phyloP scores from a whole-genome alignment of 2,797 vertebrate genomes.

The Nyctibius grandis region DNA sequence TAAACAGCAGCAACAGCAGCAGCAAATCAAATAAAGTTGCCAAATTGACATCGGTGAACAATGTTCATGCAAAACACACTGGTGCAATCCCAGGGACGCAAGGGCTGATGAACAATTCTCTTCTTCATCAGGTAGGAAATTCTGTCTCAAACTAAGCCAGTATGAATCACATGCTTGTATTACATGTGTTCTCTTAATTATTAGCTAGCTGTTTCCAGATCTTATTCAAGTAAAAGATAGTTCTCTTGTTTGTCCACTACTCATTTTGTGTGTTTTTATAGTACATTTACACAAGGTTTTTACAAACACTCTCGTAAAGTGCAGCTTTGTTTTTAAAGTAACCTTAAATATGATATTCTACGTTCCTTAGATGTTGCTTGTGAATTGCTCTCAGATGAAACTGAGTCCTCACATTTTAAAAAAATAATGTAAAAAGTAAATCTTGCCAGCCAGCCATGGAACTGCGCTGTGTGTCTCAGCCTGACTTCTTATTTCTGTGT shows the following conservation, averaged over 20 bases:
- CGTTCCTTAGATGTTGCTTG: not conserved
- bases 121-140: slow-evolving; percentile 92
- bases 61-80: slow-evolving; percentile 91
- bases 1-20: slow-evolving; percentile 72
- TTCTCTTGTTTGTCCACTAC: not conserved
- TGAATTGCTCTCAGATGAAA: not conserved
- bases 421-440: not conserved
- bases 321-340: not conserved
- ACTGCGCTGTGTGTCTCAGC: not conserved
- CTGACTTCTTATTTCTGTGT: not conserved
- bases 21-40: slow-evolving; percentile 90
- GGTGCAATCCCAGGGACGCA: slow-evolving; percentile 88
- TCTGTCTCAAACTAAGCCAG: not conserved
- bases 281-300: not conserved
- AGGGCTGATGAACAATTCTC: slow-evolving; percentile 90
- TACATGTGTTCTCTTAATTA: not conserved
- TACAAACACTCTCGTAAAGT: not conserved
- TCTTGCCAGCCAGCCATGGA: not conserved
- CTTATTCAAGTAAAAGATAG: not conserved
- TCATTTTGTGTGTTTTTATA: not conserved
- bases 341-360: not conserved
- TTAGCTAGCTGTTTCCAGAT: not conserved
- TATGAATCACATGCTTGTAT: rapidly evolving
- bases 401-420: not conserved
- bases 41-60: slow-evolving; percentile 92